These are phyloP conservation scores for Arrhamphus sclerolepis DNA, from an alignment of 2,797 vertebrate genomes.

Conservation along the genomic window DNA sequence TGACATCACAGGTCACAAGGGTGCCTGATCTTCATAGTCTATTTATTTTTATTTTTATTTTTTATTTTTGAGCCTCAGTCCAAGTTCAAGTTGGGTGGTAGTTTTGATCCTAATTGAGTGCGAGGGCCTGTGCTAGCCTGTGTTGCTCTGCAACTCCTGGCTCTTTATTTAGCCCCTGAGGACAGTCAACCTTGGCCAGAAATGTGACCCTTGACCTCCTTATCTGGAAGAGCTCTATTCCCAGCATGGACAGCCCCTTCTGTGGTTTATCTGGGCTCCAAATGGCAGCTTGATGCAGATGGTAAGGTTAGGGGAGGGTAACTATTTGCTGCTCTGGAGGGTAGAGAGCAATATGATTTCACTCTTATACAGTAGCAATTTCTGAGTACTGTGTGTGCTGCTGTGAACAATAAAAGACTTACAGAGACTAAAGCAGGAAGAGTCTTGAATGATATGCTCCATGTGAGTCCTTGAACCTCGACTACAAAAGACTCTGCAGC, in stretches of 20 bases:
- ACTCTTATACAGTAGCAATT: conserved; percentile 9
- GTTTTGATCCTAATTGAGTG: conserved; percentile 72
- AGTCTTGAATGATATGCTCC: conserved; percentile 17
- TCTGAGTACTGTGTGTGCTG: neutral
- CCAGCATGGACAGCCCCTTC: conserved; percentile 66
- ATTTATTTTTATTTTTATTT: neutral
- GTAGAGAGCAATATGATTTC: conserved; percentile 42
- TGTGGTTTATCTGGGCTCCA: conserved; percentile 76
- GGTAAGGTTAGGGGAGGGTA: conserved; percentile 66
- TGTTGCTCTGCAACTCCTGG: conserved; percentile 66
- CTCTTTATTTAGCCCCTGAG: conserved; percentile 81
- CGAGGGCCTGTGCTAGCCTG: conserved; percentile 56
- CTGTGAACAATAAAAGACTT: conserved; percentile 22
- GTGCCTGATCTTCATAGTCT: conserved; percentile 10
- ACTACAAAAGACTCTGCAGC: conserved; percentile 44
- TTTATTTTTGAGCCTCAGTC: conserved; percentile 45
- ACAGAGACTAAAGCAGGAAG: conserved; percentile 27
- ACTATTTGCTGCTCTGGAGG: conserved; percentile 59
- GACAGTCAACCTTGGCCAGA: conserved; percentile 79
- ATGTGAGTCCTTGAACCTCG: conserved; percentile 55
- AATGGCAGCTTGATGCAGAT: conserved; percentile 74
- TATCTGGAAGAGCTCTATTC: conserved; percentile 82
- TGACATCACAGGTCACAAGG: conserved; percentile 15
- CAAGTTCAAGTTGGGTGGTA: conserved; percentile 55
- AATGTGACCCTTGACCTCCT: conserved; percentile 81